These are phyloP conservation scores for Paramisgurnus dabryanus DNA, from an alignment of 2,113 vertebrate genomes.

Conservation along the genomic window DNA sequence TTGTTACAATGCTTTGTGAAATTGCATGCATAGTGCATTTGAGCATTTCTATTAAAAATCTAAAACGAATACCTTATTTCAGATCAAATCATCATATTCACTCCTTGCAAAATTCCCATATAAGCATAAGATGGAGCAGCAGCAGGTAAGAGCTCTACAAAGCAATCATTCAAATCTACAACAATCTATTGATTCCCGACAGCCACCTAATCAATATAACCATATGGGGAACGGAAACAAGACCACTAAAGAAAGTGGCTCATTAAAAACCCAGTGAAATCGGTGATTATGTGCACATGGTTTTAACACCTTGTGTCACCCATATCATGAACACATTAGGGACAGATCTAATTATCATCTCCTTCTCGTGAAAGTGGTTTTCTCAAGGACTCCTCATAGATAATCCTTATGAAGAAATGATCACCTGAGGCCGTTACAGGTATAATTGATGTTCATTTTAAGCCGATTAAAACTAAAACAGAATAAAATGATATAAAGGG, in stretches of 20 bases:
- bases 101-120: slow-evolving; percentile 3
- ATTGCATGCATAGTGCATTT: too few species aligned
- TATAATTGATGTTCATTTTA: slow-evolving; percentile 1
- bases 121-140: background rate
- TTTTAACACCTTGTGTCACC: background rate
- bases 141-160: slow-evolving; percentile 14
- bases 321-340: slow-evolving; percentile 7
- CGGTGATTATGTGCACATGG: slow-evolving; percentile 30
- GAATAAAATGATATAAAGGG: slow-evolving; percentile 2
- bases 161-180: slow-evolving; percentile 67
- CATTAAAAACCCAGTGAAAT: slow-evolving; percentile 60
- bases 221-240: slow-evolving; percentile 65
- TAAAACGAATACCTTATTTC: background rate
- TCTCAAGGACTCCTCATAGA: slow-evolving; percentile 7
- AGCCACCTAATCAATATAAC: slow-evolving; percentile 72
- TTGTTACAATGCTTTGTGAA: too few species aligned
- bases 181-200: slow-evolving; percentile 70
- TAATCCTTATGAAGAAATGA: slow-evolving; percentile 1
- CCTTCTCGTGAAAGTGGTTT: slow-evolving; percentile 21
- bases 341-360: slow-evolving; percentile 26
- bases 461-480: background rate
- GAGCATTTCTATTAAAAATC: background rate
- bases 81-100: slow-evolving; percentile 4
- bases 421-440: background rate
- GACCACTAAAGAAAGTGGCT: slow-evolving; percentile 72